These are phyloP conservation scores for Scolopax bukidnonensis DNA, from an alignment of 2,797 vertebrate genomes.

Conservation along the genomic window DNA sequence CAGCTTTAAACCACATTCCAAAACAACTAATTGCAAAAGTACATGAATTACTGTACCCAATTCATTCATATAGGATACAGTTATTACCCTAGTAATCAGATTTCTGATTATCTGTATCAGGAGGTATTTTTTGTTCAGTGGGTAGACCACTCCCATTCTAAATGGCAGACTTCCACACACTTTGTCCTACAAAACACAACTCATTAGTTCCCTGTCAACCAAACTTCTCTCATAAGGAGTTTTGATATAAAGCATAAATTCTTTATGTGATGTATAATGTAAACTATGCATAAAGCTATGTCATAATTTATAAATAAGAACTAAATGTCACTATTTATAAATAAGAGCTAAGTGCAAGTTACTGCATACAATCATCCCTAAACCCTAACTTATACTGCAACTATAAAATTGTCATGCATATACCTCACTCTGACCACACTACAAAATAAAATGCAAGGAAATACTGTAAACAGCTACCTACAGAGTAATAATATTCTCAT, in stretches of 20 bases:
- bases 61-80: neutral
- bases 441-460: neutral
- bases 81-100: neutral
- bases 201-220: neutral
- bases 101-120: neutral
- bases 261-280: neutral
- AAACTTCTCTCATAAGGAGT: neutral
- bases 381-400: neutral
- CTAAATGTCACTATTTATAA: neutral
- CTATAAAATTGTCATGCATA: neutral
- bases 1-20: neutral
- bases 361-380: neutral
- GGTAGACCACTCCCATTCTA: neutral
- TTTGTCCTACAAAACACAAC: neutral
- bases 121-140: neutral
- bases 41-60: neutral
- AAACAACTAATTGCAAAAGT: neutral
- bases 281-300: neutral
- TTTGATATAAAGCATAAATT: neutral
- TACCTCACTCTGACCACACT: neutral
- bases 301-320: neutral
- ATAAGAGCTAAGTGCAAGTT: neutral
- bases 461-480: neutral
- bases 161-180: neutral
- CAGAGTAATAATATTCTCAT: neutral